Conservation (phyloP, 1,140 invertebrate genomes). For the Pteromalus puparum region DNA sequence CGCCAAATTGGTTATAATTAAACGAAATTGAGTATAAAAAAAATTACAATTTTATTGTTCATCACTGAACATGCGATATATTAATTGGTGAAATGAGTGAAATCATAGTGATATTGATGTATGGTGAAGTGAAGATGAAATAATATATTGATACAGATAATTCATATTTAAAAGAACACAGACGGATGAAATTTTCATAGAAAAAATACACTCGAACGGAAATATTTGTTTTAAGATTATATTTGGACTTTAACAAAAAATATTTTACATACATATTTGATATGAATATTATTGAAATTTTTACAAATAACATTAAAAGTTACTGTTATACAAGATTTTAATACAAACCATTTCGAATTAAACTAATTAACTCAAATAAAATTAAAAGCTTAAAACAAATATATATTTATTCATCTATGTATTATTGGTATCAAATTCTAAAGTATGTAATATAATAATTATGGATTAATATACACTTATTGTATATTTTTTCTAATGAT, state of each 20-base stretch:
- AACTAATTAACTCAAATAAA: slow-evolving; percentile 50
- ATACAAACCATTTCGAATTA: slow-evolving; percentile 43
- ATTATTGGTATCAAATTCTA: slow-evolving; percentile 41
- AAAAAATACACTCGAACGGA: slow-evolving; percentile 40
- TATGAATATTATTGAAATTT: slow-evolving; percentile 41
- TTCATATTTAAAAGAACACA: slow-evolving; percentile 50
- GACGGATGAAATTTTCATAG: slow-evolving; percentile 47
- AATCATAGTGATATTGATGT: slow-evolving; percentile 30
- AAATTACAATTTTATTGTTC: background rate
- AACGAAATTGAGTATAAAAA: background rate
- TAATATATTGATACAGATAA: slow-evolving; percentile 30
- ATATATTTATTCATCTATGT: slow-evolving; percentile 43
- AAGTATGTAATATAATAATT: slow-evolving; percentile 44
- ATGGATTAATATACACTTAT: slow-evolving; percentile 36
- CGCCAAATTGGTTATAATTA: background rate
- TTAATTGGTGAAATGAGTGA: slow-evolving; percentile 38
- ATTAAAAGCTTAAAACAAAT: slow-evolving; percentile 54
- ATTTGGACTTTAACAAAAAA: slow-evolving; percentile 40
- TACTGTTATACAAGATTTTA: slow-evolving; percentile 40
- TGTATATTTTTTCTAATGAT: slow-evolving; percentile 47
- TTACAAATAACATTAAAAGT: slow-evolving; percentile 48
- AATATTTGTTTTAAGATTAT: slow-evolving; percentile 52
- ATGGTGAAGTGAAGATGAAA: slow-evolving; percentile 23
- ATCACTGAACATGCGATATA: slow-evolving; percentile 38
- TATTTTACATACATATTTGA: slow-evolving; percentile 43